phyloP scores from a whole-genome alignment of 2,797 vertebrate genomes.

The Nasua narica region DNA sequence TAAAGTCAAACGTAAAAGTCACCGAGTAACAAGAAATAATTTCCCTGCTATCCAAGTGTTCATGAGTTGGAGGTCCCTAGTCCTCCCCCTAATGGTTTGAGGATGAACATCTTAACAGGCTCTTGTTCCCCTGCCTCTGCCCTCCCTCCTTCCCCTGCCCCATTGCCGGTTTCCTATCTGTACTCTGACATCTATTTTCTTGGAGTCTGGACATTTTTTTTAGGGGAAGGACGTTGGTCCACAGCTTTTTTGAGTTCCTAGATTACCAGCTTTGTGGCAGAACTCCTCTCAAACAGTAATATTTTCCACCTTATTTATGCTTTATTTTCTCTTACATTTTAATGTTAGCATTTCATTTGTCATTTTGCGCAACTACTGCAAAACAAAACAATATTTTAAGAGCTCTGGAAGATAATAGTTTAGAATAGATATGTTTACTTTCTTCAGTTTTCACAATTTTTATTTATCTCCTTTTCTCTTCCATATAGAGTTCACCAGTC shows the following conservation, averaged over 20 bases:
- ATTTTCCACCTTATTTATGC: background rate
- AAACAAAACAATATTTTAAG: background rate
- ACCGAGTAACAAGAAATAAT: background rate
- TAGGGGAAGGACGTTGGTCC: background rate
- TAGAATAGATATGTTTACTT: background rate
- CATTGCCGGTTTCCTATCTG: background rate
- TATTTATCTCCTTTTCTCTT: constrained; percentile 5
- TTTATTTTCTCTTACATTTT: constrained; percentile 15
- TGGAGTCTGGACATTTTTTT: constrained; percentile 2
- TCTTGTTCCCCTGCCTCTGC: background rate
- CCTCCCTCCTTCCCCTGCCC: background rate
- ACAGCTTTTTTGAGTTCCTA: background rate
- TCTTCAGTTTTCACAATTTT: background rate
- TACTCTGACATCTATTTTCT: background rate
- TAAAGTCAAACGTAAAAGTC: constrained; percentile 18
- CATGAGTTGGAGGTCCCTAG: background rate
- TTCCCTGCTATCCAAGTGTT: background rate
- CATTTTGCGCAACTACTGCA: too few relatives aligned
- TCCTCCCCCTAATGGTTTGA: background rate
- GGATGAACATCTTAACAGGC: background rate
- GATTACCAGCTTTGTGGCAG: background rate
- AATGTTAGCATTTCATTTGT: background rate
- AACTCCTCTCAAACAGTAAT: background rate
- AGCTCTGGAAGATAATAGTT: background rate
- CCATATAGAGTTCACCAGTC: background rate